phyloP scores from a whole-genome alignment of 2,797 vertebrate species.

The Sternotherus odoratus region DNA sequence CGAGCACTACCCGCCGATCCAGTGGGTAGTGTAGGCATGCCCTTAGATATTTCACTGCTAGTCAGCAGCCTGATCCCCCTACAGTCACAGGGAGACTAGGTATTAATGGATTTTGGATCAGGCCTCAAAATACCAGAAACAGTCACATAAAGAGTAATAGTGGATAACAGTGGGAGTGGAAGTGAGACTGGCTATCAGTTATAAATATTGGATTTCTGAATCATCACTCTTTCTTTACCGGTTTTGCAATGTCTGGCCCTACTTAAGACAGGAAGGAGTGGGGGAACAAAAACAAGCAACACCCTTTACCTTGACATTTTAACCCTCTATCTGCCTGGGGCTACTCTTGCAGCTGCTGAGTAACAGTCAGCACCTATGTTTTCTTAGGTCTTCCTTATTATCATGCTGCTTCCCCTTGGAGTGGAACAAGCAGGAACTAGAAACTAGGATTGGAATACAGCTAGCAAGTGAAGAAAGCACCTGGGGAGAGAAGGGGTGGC shows the following conservation, averaged over 20 bases:
- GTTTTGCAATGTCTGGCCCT: neutral
- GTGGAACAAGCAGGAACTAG: neutral
- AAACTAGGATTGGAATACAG: neutral
- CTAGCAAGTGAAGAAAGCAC: neutral
- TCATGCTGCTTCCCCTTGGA: neutral
- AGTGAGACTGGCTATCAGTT: neutral
- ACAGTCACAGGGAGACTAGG: accelerated
- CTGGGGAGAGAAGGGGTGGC: neutral
- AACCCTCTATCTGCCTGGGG: neutral
- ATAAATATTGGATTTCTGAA: neutral
- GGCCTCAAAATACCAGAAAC: neutral
- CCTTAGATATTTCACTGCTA: neutral
- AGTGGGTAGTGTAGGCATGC: too few species aligned
- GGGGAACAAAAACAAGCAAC: neutral
- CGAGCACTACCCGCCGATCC: too few species aligned
- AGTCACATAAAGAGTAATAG: neutral
- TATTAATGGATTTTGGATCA: neutral
- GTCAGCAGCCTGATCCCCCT: neutral
- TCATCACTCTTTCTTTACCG: neutral
- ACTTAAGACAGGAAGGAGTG: neutral
- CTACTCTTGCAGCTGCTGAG: neutral
- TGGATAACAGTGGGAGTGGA: neutral
- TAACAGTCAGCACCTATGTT: accelerated
- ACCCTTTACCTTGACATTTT: neutral
- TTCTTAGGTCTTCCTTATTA: neutral